Base-by-base conservation (phyloP, 1,140 invertebrate species). In the Lordiphosa collinella region DNA sequence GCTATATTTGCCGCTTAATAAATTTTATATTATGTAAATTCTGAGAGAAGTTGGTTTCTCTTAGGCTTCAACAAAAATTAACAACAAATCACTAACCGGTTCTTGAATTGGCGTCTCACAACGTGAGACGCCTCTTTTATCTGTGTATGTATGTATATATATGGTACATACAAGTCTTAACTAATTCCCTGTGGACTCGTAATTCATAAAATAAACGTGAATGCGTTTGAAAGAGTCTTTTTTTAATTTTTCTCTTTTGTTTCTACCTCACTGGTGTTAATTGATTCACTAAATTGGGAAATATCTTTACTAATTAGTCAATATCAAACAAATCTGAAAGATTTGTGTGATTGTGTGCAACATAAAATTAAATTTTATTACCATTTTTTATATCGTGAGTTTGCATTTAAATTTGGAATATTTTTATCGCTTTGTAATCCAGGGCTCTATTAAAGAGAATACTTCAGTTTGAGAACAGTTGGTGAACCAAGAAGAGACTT, bases 271-370 rank as follows among this genome's bases (percentile, higher is more conserved):
- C 13, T n/a, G 31, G 46, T 57, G 62, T 38, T 50, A 66, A 66
- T 46, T 65, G 44, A 34, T 22, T 7, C 35, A 56, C 12, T 48
- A 65, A 65, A 40, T 51, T 65, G 31, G 29, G 41, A 44, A 13
- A 41, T 46, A 49, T 37, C 22, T 56, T 55, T 62, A 51, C 62
- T 65, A 65, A 65, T 65, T 65, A 64, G 49, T 65, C 41, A 31
- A 36, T 65, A 55, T 65, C 57, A 31, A 55, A 41, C 37, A 38
- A 3, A 8, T 38, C 13, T 38, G 12, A 38, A 38, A 38, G 12
- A 13, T 14, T 8, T 6, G 13, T 37, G n/a, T 12, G 2, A 9
- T 9, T 38, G 12, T 38, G 36, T 9, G 9, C 8, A 13, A 11
- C 22, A 43, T 29, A 29, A 29, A 29, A 29, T 29, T 29, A 8